These are phyloP conservation scores for Polydrusus pterygomalis DNA, from an alignment of 2,888 invertebrate species.

Conservation along the genomic window DNA sequence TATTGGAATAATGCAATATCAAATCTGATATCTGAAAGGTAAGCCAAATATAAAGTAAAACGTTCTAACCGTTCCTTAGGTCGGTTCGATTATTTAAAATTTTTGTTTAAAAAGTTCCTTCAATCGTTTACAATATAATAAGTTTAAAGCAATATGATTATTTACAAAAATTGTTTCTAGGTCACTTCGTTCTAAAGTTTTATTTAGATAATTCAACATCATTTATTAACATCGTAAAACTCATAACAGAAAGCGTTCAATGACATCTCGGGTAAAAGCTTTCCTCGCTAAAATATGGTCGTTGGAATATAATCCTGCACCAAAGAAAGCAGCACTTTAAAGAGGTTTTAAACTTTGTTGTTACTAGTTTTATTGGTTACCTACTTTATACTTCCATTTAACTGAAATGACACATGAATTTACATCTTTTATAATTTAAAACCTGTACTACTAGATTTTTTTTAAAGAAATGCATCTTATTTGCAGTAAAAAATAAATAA, in stretches of 20 bases:
- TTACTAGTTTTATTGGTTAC: slow-evolving; percentile 10
- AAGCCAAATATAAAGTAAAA: too few species aligned
- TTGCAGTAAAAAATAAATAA: too few species aligned
- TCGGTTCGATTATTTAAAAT: too few species aligned
- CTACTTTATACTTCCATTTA: too few species aligned
- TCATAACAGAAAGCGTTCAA: slow-evolving; percentile 15
- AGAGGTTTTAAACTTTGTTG: slow-evolving; percentile 11
- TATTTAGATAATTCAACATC: neutral
- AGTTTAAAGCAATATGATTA: too few species aligned
- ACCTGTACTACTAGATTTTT: too few species aligned
- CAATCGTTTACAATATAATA: too few species aligned
- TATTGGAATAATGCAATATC: too few species aligned
- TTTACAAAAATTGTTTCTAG: neutral
- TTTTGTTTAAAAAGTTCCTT: too few species aligned
- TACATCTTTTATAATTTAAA: neutral
- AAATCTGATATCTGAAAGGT: too few species aligned
- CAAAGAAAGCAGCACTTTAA: slow-evolving; percentile 15
- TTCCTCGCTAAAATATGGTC: slow-evolving; percentile 6
- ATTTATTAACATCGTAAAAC: slow-evolving; percentile 20
- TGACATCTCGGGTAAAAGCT: slow-evolving; percentile 20
- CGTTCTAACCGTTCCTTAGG: too few species aligned
- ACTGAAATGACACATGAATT: neutral
- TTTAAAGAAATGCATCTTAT: too few species aligned
- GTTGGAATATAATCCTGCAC: slow-evolving; percentile 14
- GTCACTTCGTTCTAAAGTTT: neutral